phyloP scores from a whole-genome alignment of 2,888 invertebrate species.

The Parochlus steinenii region DNA sequence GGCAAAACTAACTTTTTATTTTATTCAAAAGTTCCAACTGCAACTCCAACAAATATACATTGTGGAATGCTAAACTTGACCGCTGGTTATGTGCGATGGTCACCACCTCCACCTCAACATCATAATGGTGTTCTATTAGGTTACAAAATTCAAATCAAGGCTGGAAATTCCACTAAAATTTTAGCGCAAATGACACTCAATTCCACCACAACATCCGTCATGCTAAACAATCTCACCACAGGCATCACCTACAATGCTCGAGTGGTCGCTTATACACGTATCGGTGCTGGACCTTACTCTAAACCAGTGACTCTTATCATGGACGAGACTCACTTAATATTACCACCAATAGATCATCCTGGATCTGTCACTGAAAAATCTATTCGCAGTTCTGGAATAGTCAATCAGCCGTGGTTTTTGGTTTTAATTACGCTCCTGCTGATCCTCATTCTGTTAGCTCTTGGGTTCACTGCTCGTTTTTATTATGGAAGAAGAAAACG shows the following conservation, averaged over 20 bases:
- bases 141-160: slow-evolving; percentile 33
- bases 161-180: slow-evolving; percentile 35
- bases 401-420: slow-evolving; percentile 30
- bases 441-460: slow-evolving; percentile 22
- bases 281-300: slow-evolving; percentile 80
- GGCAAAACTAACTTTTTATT: no score
- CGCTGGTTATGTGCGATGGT: slow-evolving; percentile 66
- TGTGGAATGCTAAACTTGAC: slow-evolving; percentile 66
- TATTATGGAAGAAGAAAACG: slow-evolving; percentile 29
- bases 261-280: slow-evolving; percentile 74
- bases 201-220: slow-evolving; percentile 73
- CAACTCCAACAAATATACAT: slow-evolving; percentile 61
- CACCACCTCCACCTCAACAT: slow-evolving; percentile 58
- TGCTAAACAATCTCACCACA: slow-evolving; percentile 72
- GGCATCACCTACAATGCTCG: slow-evolving; percentile 77
- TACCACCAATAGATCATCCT: slow-evolving; percentile 31
- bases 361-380: slow-evolving; percentile 26
- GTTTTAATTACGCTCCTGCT: slow-evolving; percentile 26
- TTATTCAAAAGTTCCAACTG: slow-evolving; percentile 61
- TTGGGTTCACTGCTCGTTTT: slow-evolving; percentile 25
- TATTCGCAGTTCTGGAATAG: slow-evolving; percentile 12
- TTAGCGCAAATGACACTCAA: slow-evolving; percentile 74
- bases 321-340: slow-evolving; percentile 29
- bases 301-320: slow-evolving; percentile 37
- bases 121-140: slow-evolving; percentile 48